Evolutionary conservation across 1,140 invertebrate species (phyloP).

Genomic region (Palaemon carinicauda): DNA sequence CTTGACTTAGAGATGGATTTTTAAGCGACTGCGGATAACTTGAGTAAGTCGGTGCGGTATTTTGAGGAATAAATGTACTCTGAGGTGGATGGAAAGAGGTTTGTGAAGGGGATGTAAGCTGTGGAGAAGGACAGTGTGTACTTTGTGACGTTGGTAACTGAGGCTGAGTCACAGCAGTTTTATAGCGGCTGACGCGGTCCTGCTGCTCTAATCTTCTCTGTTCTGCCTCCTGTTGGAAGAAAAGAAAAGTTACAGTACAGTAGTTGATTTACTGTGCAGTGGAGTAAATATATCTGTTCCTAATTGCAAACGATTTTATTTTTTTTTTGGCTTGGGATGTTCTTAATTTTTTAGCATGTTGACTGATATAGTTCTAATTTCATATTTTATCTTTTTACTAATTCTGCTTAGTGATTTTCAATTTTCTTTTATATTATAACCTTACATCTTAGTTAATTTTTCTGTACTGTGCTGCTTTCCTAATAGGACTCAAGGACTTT

Average conservation of each 20-base stretch:
- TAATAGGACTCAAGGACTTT: too few relatives aligned
- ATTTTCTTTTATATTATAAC: too few relatives aligned
- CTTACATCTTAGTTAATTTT: too few relatives aligned
- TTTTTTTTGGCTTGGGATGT: too few relatives aligned
- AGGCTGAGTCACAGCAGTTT: background rate
- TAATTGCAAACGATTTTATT: too few relatives aligned
- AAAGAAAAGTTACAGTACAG: conserved; percentile 57
- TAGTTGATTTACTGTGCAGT: too few relatives aligned
- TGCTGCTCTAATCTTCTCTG: conserved; percentile 82
- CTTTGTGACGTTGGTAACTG: conserved; percentile 38
- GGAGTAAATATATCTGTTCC: too few relatives aligned
- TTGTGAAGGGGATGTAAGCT: conserved; percentile 35
- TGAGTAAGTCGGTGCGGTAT: background rate
- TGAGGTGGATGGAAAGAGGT: conserved; percentile 22
- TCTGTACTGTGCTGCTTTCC: too few relatives aligned
- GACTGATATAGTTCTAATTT: too few relatives aligned
- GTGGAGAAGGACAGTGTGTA: conserved; percentile 57
- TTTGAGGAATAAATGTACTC: conserved; percentile 8
- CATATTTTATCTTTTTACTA: too few relatives aligned
- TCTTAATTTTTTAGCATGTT: too few relatives aligned
- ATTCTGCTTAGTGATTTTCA: too few relatives aligned
- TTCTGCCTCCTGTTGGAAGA: conserved; percentile 82
- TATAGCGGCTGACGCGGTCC: conserved; percentile 63
- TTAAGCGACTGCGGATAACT: conserved; percentile 31
- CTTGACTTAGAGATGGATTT: conserved; percentile 17